Evolutionary conservation across 2,113 vertebrate species (phyloP), one percentile per base, ranked within the genome.

Genomic region (Cebus imitator): DNA sequence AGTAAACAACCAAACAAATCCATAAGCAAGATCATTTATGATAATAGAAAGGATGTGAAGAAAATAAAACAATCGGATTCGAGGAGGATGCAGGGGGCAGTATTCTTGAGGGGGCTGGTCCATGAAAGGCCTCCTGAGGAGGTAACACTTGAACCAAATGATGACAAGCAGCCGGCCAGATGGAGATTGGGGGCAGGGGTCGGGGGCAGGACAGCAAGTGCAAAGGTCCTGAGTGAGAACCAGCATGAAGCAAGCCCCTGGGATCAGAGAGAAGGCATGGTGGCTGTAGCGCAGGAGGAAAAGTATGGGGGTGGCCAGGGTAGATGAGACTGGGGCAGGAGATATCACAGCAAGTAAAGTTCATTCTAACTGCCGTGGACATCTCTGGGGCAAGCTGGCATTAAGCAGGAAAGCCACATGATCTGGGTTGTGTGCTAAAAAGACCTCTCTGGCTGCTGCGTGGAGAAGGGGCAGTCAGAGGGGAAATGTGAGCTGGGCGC

Each of bases 251-350:
- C 45, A 57, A 2, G 25, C 45, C 35, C 7, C 11, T 14, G 16
- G 45, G 48, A 16, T 78, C 32, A 32, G 48, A 7, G 14, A 78
- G 66, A 85, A 70, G 85, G 27, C 72, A 43, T 25, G 20, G 2
- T 2, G 84, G 61, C 12, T 3, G 1, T 1, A 13, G 17, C 10
- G 13, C 55, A 3, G 32, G 50, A 32, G 35, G 16, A 23, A 75
- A 61, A 50, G 8, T 21, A 5, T 8, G 13, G 43, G n/a, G 20
- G 5, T 0, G 0, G 14, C 73, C 2, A 7, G n/a, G 20, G 50
- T 2, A 4, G 10, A 13, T 3, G 8, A 48, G 72, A 23, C 61
- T 58, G 25, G 72, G 75, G 57, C 32, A 30, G 82, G 13, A 80
- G 37, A 4, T 11, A 0, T 9, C 32, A 6, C 0, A 7, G 32